These are phyloP conservation scores for Asarcornis scutulata DNA, from an alignment of 2,113 vertebrate genomes.

Conservation along the genomic window DNA sequence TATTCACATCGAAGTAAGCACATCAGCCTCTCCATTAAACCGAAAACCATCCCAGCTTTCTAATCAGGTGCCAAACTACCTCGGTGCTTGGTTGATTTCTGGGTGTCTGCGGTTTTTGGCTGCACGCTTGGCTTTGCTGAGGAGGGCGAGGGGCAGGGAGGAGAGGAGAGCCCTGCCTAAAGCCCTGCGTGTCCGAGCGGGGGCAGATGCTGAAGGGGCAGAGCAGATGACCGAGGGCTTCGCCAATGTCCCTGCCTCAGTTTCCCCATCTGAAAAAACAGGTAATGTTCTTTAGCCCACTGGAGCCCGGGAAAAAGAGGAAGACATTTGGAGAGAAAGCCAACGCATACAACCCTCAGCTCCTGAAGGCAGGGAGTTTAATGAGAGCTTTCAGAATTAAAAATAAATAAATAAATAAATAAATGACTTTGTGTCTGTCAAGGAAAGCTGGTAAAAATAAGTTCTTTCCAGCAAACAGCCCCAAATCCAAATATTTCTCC, in stretches of 20 bases:
- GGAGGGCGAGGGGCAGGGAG: not conserved
- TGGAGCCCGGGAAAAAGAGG: not conserved
- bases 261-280: not conserved
- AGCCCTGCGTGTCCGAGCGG: not conserved
- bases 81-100: not conserved
- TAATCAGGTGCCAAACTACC: not conserved
- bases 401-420: not conserved
- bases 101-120: fast-evolving
- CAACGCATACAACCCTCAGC: not conserved
- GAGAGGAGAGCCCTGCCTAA: not conserved
- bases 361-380: not conserved
- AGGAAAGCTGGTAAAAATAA: not conserved
- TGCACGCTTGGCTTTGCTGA: not conserved
- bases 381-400: not conserved
- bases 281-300: not conserved
- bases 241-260: not conserved
- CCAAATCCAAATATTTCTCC: not conserved
- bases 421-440: not conserved
- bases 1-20: not conserved
- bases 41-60: not conserved
- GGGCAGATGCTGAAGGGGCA: not conserved
- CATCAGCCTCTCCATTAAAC: not conserved
- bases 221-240: not conserved
- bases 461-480: not conserved
- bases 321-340: not conserved